Percentiles rank a stretch among this genome's conserved stretches.
Evolutionary conservation across 1,140 invertebrate species (phyloP).

Genomic region (Zophobas atratus): DNA sequence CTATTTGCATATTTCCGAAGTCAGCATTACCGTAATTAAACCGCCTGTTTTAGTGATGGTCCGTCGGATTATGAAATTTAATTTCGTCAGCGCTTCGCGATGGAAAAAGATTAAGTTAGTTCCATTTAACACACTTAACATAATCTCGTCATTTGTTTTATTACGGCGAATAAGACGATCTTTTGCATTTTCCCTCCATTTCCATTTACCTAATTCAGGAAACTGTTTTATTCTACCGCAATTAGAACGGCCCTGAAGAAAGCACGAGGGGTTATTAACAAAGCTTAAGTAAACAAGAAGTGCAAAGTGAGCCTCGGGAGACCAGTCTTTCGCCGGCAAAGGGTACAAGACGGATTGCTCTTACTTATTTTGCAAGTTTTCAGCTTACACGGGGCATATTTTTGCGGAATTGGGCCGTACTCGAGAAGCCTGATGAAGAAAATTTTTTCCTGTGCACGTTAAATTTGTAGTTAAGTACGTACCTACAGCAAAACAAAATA

Average conservation of each 20-base stretch:
- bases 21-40: slow-evolving; percentile 30
- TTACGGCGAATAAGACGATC: slow-evolving; percentile 43
- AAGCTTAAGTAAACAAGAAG: slow-evolving; percentile 40
- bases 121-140: slow-evolving; percentile 54
- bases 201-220: slow-evolving; percentile 49
- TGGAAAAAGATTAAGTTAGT: slow-evolving; percentile 51
- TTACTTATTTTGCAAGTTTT: slow-evolving; percentile 26
- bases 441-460: no score
- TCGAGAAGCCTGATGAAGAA: not conserved
- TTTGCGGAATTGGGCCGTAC: not conserved
- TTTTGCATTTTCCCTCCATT: slow-evolving; percentile 29
- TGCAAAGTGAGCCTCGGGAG: slow-evolving; percentile 16
- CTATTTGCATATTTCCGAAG: slow-evolving; percentile 34
- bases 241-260: slow-evolving; percentile 28
- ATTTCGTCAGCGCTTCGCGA: slow-evolving; percentile 47
- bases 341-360: slow-evolving; percentile 27
- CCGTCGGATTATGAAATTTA: slow-evolving; percentile 54
- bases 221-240: slow-evolving; percentile 34
- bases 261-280: slow-evolving; percentile 30
- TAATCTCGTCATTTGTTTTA: slow-evolving; percentile 56
- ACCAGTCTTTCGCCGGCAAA: slow-evolving; percentile 28
- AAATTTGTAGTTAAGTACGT: no score
- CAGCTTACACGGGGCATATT: slow-evolving; percentile 1
- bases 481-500: no score
- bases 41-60: slow-evolving; percentile 31